Percentiles rank a stretch among this genome's conserved stretches.
phyloP scores from a whole-genome alignment of 2,888 invertebrate genomes.

The Watsonalla cultraria region DNA sequence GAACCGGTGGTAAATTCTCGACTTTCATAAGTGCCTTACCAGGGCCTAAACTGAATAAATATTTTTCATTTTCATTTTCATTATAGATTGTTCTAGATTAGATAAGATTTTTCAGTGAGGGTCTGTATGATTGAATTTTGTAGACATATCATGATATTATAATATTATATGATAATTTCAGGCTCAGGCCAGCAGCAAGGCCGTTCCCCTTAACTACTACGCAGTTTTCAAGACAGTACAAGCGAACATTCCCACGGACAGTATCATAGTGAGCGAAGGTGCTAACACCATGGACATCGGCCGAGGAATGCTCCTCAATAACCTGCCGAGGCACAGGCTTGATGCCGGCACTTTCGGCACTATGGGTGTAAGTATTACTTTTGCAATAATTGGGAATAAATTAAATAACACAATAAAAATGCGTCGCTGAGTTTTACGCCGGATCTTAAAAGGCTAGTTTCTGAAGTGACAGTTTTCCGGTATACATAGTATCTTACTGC shows the following conservation, averaged over 20 bases:
- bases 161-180: too few species aligned
- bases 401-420: background rate
- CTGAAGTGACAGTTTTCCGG: too few species aligned
- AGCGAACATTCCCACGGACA: constrained; percentile 86
- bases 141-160: background rate
- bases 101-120: too few species aligned
- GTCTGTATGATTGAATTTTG: too few species aligned
- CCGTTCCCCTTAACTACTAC: constrained; percentile 94
- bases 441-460: too few species aligned
- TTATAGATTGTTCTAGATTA: too few species aligned
- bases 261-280: constrained; percentile 96
- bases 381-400: background rate
- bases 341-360: constrained; percentile 99
- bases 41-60: too few species aligned
- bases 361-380: constrained; percentile 86
- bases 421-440: too few species aligned
- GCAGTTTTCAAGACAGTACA: constrained; percentile 93
- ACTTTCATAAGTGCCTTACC: too few species aligned
- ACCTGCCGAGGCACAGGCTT: constrained; percentile 89
- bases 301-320: constrained; percentile 90
- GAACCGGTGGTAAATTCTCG: too few species aligned
- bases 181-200: constrained; percentile 80
- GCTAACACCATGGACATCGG: constrained; percentile 99
- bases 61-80: too few species aligned
- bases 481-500: too few species aligned